Base-by-base conservation (phyloP, 1,140 invertebrate genomes). In the Trachymyrmex cornetzi region DNA sequence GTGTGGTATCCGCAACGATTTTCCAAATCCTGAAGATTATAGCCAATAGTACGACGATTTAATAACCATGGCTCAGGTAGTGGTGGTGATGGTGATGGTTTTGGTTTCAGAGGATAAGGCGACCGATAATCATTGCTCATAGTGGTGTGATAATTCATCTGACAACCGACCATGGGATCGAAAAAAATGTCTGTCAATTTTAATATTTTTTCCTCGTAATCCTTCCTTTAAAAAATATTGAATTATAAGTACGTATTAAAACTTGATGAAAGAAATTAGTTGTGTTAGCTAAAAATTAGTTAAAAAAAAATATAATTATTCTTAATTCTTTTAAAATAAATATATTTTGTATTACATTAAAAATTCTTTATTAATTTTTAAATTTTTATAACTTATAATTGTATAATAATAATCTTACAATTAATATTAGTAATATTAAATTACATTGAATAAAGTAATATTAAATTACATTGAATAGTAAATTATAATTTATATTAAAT, bases 11-110 rank as follows among this genome's bases (percentile, higher is more conserved):
- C 92, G 19, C 90, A 50, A 34, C 89, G 71, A 55, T 88, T 90
- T 30, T 88, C 88, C 3, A 93, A 85, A 61, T 86, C 69, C 14
- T 92, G 50, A 5, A 66, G 84, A 64, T 24, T 86, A 22, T 92
- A 92, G 12, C 91, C 88, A 16, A 92, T 59, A 9, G 91, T 92
- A 9, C 92, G 86, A 24, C 92, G 87, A 84, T 92, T 90, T 16
- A 92, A 34, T 1, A 91, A 53, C 91, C 90, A 92, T 0, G 91
- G 89, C 34, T 82, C 69, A 9, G 90, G 80, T 2, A 86, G 75
- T 3, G 81, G 66, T 14, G 50, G 53, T 11, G 79, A 77, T 5
- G 72, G 38, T 24, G 87, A 24, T 27, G 86, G n/a, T 69, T 38
- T 80, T 14, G 74, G 48, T 53, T 77, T 92, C 6, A 61, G 50